phyloP scores from a whole-genome alignment of 2,888 invertebrate genomes.

The Luffia ferchaultella region DNA sequence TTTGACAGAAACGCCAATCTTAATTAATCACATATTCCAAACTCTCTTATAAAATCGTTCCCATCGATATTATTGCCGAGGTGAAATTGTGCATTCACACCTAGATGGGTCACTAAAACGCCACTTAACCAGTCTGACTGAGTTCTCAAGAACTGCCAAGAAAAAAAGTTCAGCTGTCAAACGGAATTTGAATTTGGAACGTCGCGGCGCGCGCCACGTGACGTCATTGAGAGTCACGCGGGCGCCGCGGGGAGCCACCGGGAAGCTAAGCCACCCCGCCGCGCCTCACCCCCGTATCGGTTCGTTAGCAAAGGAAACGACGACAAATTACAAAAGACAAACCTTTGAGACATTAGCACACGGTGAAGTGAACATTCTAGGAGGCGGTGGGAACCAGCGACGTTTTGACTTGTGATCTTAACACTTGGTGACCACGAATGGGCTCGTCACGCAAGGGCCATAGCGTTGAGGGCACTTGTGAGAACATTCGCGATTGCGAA shows the following conservation, averaged over 20 bases:
- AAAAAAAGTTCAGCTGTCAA: conserved; percentile 40
- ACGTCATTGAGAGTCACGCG: conserved; percentile 36
- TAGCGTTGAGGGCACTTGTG: too few species aligned
- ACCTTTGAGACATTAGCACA: conserved; percentile 31
- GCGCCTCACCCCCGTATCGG: conserved; percentile 19
- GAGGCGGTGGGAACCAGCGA: conserved; percentile 33
- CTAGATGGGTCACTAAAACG: conserved; percentile 31
- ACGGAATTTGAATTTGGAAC: conserved; percentile 33
- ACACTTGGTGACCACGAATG: conserved; percentile 5
- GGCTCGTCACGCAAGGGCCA: neutral
- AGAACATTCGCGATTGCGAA: neutral
- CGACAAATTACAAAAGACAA: conserved; percentile 15
- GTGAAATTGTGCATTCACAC: conserved; percentile 56
- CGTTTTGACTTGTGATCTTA: conserved; percentile 20
- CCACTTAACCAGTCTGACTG: conserved; percentile 21
- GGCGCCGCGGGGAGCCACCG: conserved; percentile 24
- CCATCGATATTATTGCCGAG: neutral
- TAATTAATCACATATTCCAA: neutral
- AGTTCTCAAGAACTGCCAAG: conserved; percentile 27
- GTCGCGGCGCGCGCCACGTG: conserved; percentile 14
- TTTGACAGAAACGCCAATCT: neutral
- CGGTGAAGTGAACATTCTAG: conserved; percentile 51
- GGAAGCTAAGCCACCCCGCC: conserved; percentile 20
- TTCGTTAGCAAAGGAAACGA: conserved; percentile 20
- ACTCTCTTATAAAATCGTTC: neutral